These are phyloP conservation scores for Conops quadrifasciatus DNA, from an alignment of 2,888 invertebrate genomes.

Conservation along the genomic window DNA sequence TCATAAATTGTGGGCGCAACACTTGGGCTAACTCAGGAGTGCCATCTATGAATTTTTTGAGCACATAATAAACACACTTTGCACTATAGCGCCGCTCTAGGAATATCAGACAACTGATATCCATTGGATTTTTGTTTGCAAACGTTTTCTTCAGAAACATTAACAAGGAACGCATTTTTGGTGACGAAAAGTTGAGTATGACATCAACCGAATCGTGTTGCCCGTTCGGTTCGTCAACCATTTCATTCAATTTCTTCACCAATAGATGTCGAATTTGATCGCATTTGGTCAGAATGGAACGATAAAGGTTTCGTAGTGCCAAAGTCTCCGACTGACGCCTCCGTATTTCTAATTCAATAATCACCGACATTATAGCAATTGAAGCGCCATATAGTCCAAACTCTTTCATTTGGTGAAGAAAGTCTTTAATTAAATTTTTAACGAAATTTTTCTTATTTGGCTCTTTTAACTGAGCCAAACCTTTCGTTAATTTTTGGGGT, in stretches of 20 bases:
- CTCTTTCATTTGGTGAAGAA: constrained; percentile 67
- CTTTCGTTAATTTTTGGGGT: constrained; percentile 49
- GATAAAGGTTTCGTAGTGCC: constrained; percentile 54
- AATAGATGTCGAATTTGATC: constrained; percentile 67
- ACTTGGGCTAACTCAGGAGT: constrained; percentile 68
- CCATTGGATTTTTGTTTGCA: constrained; percentile 57
- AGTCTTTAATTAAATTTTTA: constrained; percentile 66
- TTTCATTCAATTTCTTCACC: constrained; percentile 64
- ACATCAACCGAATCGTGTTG: constrained; percentile 45
- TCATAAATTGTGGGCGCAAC: constrained; percentile 73
- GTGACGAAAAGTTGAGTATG: constrained; percentile 71
- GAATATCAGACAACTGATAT: constrained; percentile 61
- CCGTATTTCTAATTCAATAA: constrained; percentile 72
- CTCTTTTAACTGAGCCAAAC: constrained; percentile 43
- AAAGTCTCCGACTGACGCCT: constrained; percentile 68
- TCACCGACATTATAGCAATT: constrained; percentile 69
- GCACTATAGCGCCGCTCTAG: constrained; percentile 73
- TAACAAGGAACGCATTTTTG: constrained; percentile 73
- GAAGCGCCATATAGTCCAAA: constrained; percentile 71
- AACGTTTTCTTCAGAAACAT: constrained; percentile 70
- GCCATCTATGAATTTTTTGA: constrained; percentile 67
- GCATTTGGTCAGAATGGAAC: constrained; percentile 54
- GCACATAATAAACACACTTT: constrained; percentile 75
- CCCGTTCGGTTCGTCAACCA: constrained; percentile 58
- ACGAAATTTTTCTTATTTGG: constrained; percentile 66